Base-by-base conservation (phyloP, 2,888 invertebrate genomes). In the Pristionchus entomophagus region DNA sequence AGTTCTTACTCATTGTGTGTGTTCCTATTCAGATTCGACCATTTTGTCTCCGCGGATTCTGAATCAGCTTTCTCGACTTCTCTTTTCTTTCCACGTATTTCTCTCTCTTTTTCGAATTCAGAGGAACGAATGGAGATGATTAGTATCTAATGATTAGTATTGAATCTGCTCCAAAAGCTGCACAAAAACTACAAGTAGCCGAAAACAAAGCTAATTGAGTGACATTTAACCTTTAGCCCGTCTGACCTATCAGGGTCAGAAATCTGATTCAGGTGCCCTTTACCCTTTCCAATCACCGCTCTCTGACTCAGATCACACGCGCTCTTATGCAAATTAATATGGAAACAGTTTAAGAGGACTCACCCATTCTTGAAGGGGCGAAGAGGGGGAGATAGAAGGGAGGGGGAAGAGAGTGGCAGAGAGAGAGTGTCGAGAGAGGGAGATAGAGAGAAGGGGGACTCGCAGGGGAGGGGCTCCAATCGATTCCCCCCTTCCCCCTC, bases 341-440 rank as follows among this genome's bases (percentile, higher is more conserved):
- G 22, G 8, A 45, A 73, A 73, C 8, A 73, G 29, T 59, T 56
- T n/a, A 82, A 82, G n/a, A 81, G 82, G 82, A 82, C 82, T 82
- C 82, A 82, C 82, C 82, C 82, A 82, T 82, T 80, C 41, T 59
- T 41, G 82, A 38, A 38, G 10, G 51, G 82, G 69, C 26, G 45
- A 73, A 35, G 38, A 73, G 73, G 26, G 12, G 73, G 73, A 73
- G 73, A 73, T 69, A 69, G 73, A 69, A 32, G 45, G 19, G 49
- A 62, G 41, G 51, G 22, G 84, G 22, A n/a, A n/a, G 65, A 49
- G 45, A 32, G 45, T n/a, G n/a, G n/a, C 6, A 81, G 81, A 49
- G 53, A n/a, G 49, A 84, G 84, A 84, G 84, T 29, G 59, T 26
- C 32, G 45, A 62, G 62, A 62, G 62, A 56, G 35, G 29, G 41